Base-by-base conservation (phyloP, 2,888 invertebrate genomes). In the Cataglyphis albicans region DNA sequence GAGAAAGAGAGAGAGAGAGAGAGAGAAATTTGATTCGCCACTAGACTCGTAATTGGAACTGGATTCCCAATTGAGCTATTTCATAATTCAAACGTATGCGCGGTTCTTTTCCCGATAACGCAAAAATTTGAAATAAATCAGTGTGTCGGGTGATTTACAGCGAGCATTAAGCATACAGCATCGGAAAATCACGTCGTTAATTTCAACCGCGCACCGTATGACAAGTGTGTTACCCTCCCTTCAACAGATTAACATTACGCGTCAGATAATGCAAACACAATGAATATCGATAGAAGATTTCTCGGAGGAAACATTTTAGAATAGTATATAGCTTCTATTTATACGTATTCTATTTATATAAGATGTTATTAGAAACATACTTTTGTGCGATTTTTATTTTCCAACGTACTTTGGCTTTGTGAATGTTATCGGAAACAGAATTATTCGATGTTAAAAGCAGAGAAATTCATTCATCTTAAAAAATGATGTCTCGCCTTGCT, bases 71-170 rank as follows among this genome's bases (percentile, higher is more conserved):
- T 59, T 59, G 78, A 80, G 59, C 67, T 80, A 72, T 80, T 80
- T 80, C 78, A 80, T 80, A 80, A 80, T 80, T 80, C 78, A 80
- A 80, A 59, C 78, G 70, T 80, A 80, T 70, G 72, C 44, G 41
- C 57, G 9, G 44, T 21, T 48, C 48, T 59, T 80, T 59, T 44
- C 44, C 78, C 72, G 78, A 80, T 80, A 80, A 72, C 57, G 78
- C 72, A 80, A 80, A 80, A 72, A 80, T 80, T 70, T 72, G 72
- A 68, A 70, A 80, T 80, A 72, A 80, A 80, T 80, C 78, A 44
- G n/a, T 78, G 29, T 78, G 78, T 35, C 59, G 72, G 32, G 59
- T 70, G 78, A 68, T 48, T 68, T 80, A 59, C 35, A 44, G 72
- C n/a, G 12, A 70, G 44, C 25, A 78, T 78, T 78, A 70, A 78